A percentile compares a stretch with the other conserved stretches of the same genome.
phyloP scores from a whole-genome alignment of 2,113 vertebrate species.

The Herpailurus yagouaroundi region DNA sequence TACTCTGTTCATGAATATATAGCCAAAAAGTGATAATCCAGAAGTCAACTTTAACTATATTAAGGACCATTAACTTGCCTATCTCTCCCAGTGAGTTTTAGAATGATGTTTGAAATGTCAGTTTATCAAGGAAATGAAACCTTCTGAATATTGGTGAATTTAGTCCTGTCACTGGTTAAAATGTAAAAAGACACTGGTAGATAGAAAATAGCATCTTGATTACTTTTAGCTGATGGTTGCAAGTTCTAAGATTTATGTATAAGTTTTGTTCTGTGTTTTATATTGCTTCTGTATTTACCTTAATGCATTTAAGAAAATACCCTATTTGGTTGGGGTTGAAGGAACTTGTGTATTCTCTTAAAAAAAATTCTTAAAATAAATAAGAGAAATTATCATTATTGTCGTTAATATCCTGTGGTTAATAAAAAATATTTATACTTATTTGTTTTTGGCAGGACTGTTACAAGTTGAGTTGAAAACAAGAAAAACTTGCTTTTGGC shows the following conservation, averaged over 20 bases:
- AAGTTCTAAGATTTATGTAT: not conserved
- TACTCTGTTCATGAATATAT: not conserved
- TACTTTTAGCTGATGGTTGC: not conserved
- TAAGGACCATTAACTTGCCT: not conserved
- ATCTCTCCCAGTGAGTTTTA: not conserved
- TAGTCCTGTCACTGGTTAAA: not conserved
- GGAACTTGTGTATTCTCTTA: not conserved
- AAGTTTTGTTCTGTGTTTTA: not conserved
- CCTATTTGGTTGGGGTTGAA: not conserved
- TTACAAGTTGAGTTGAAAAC: conserved; percentile 94
- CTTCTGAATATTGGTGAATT: conserved; percentile 36
- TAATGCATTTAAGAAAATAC: not conserved
- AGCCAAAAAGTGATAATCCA: not conserved
- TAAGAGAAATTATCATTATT: not conserved
- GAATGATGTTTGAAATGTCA: not conserved
- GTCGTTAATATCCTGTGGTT: not conserved
- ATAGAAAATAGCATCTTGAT: not conserved
- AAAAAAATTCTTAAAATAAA: not conserved
- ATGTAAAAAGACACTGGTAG: not conserved
- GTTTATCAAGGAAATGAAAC: not conserved
- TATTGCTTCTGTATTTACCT: not conserved
- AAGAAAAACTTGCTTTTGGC: conserved; percentile 98
- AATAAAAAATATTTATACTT: conserved; percentile 56
- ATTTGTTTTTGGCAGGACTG: conserved; percentile 87
- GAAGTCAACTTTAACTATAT: not conserved